Evolutionary conservation across 2,888 invertebrate species (phyloP), one percentile per base, ranked within the genome.

Genomic region (Lepidocyrtinus sp.): DNA sequence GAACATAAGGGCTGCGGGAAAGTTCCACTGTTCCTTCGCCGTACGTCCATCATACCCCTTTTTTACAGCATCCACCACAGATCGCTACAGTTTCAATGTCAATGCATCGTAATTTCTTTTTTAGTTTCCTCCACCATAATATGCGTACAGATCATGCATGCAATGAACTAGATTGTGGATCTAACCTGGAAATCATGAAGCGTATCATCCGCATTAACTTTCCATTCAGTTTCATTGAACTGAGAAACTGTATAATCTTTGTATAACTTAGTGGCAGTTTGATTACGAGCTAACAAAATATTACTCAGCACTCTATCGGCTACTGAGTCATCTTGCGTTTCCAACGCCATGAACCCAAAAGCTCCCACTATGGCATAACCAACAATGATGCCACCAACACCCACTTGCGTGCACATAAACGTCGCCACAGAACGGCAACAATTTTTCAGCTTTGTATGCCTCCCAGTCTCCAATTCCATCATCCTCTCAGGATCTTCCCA

Each of bases 391-490:
- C 94, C 96, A 75, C 96, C 96, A 45, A 96, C 96, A 85, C 96
- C 96, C 22, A 88, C 88, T 91, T 96, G 96, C 5, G 96, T 96
- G 90, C 95, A 96, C 96, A 96, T 96, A 88, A 96, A 96, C 5
- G 95, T 95, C 75, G 95, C 92, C 86, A 95, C 91, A 89, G 95
- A 95, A 61, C 96, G 91, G 87, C 94, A 94, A 88, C 95, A 96
- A 88, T 95, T 94, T 89, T 95, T 95, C 75, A 96, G 92, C 87
- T 93, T 93, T 87, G 94, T 94, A 36, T 92, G 90, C 0, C 94
- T 92, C 12, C 81, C 79, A 17, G 74, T 63, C 27, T 84, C 83
- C 62, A 71, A 5, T 27, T 82, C 83, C 77, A 80, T 77, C 70
- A 75, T 71, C 25, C 81, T 55, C 9, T 81, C 82, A 15, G 82